These are phyloP conservation scores for Uria aalge DNA, from an alignment of 2,113 vertebrate genomes.

Conservation along the genomic window DNA sequence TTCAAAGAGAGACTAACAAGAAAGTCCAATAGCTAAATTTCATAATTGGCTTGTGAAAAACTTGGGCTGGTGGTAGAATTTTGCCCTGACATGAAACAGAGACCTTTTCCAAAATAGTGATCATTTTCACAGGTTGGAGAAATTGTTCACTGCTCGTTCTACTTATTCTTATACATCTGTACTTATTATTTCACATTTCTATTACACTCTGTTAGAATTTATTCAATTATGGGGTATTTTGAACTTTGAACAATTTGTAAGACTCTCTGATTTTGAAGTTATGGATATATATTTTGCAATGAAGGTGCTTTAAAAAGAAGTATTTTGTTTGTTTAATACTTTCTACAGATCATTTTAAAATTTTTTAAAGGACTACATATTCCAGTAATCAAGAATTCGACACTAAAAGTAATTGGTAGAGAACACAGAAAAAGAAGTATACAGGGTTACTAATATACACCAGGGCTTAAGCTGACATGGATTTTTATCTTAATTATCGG, in stretches of 20 bases:
- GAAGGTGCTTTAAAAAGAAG: slow-evolving; percentile 40
- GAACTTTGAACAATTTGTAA: neutral
- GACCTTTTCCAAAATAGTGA: neutral
- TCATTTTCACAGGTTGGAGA: neutral
- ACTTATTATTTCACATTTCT: neutral
- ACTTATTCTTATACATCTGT: neutral
- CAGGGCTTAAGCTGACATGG: slow-evolving; percentile 81
- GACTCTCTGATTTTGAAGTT: neutral
- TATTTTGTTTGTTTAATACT: slow-evolving; percentile 45
- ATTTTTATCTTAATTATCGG: slow-evolving; percentile 89
- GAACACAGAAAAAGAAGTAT: slow-evolving; percentile 74
- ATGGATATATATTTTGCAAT: neutral
- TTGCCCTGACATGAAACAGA: neutral
- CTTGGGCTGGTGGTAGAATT: neutral
- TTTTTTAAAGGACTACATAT: slow-evolving; percentile 41
- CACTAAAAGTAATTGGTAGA: slow-evolving; percentile 74
- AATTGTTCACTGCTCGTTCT: neutral
- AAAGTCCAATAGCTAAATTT: neutral
- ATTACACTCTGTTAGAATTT: neutral
- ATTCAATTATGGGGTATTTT: neutral
- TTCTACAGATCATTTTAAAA: slow-evolving; percentile 25
- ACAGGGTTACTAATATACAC: slow-evolving; percentile 83
- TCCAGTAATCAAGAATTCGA: slow-evolving; percentile 69
- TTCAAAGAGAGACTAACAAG: neutral
- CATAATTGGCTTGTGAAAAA: neutral